Percentiles rank a stretch among this genome's conserved stretches.
Conservation (phyloP, 2,888 invertebrate species). For the Scrobipalpa costella region DNA sequence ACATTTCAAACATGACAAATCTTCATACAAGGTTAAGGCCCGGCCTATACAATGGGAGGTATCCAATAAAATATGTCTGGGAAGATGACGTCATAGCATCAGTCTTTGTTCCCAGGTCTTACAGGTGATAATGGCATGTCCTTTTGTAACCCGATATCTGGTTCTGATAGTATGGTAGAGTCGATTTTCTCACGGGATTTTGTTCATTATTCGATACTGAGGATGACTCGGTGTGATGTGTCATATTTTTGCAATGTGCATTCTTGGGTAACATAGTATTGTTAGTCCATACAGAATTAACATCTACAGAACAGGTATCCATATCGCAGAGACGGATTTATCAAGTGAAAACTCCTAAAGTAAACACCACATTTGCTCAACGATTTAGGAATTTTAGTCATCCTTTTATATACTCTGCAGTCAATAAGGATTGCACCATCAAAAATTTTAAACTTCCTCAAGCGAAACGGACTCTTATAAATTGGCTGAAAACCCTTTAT, state of each 20-base stretch:
- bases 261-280: not conserved
- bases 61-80: not conserved
- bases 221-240: not conserved
- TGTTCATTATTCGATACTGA: not conserved
- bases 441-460: no score
- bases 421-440: no score
- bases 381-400: no score
- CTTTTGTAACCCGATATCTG: conserved; percentile 10
- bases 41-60: not conserved
- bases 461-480: no score
- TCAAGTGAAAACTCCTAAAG: no score
- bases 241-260: not conserved
- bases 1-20: conserved; percentile 1
- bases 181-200: conserved; percentile 16
- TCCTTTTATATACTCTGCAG: no score
- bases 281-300: no score
- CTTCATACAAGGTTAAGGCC: not conserved
- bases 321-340: no score
- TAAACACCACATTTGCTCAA: no score
- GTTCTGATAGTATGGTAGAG: not conserved
- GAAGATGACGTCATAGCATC: not conserved
- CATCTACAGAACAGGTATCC: no score
- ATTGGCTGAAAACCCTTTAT: no score
- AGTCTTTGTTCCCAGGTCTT: conserved; percentile 6
- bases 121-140: not conserved